Percentiles rank a stretch among this genome's conserved stretches.
phyloP scores from a whole-genome alignment of 2,888 invertebrate species.

The Hesperia comma region DNA sequence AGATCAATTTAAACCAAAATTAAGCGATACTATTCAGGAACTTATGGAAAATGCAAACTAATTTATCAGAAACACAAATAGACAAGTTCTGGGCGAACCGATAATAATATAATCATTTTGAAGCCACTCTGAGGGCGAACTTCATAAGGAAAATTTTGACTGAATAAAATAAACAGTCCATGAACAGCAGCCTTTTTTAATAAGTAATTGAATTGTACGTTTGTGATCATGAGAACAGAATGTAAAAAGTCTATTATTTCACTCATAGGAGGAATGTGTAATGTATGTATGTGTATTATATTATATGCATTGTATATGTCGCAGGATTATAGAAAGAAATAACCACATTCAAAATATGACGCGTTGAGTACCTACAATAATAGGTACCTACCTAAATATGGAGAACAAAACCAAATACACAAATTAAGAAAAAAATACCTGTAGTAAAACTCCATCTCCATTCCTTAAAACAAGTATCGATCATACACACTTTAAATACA shows the following conservation, averaged over 20 bases:
- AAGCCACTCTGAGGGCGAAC: conserved; percentile 21
- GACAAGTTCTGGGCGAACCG: conserved; percentile 25
- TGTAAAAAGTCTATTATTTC: background rate
- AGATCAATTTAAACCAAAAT: conserved; percentile 28
- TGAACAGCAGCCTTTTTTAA: conserved; percentile 20
- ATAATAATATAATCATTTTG: conserved; percentile 35
- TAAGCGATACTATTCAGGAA: conserved; percentile 28
- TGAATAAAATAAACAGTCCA: conserved; percentile 30
- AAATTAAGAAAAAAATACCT: too few species aligned
- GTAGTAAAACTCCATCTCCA: too few species aligned
- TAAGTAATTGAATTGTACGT: conserved; percentile 30
- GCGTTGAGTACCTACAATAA: too few species aligned
- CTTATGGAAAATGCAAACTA: conserved; percentile 36
- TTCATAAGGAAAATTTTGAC: conserved; percentile 30
- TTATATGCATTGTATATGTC: too few species aligned
- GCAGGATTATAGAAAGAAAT: too few species aligned
- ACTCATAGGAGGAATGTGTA: too few species aligned
- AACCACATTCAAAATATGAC: too few species aligned
- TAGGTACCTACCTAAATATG: too few species aligned
- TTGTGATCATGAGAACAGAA: conserved; percentile 7
- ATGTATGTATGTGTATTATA: too few species aligned
- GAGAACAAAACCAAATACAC: too few species aligned
- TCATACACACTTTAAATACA: too few species aligned
- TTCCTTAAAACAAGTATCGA: too few species aligned
- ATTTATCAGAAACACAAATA: conserved; percentile 35